phyloP scores from a whole-genome alignment of 2,113 vertebrate species.

The Bufo gargarizans region DNA sequence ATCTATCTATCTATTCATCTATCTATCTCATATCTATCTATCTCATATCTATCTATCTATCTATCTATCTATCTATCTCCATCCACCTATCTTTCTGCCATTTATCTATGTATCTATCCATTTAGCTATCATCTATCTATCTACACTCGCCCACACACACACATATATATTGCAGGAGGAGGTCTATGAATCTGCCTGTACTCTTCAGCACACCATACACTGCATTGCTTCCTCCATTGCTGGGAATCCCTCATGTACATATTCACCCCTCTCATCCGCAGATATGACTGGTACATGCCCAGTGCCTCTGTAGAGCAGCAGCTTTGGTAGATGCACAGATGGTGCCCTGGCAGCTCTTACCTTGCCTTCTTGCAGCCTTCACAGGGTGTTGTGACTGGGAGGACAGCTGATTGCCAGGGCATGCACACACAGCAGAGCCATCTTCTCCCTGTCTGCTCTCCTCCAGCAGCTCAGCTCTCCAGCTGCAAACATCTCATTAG shows the following conservation, averaged over 20 bases:
- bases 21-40: too few species aligned
- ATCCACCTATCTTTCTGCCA: too few species aligned
- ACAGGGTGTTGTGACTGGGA: slow-evolving; percentile 66
- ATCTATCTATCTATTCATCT: too few species aligned
- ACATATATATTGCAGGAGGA: too few species aligned
- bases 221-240: neutral
- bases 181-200: neutral
- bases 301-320: neutral
- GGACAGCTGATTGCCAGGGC: slow-evolving; percentile 71
- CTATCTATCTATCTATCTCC: too few species aligned
- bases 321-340: neutral
- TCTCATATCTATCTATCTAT: too few species aligned
- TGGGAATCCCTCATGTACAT: neutral
- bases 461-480: slow-evolving; percentile 75
- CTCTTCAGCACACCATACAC: neutral
- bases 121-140: too few species aligned
- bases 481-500: slow-evolving; percentile 88
- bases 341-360: slow-evolving; percentile 66
- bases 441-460: slow-evolving; percentile 74
- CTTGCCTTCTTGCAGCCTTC: slow-evolving; percentile 69
- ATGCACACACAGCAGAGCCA: slow-evolving; percentile 69
- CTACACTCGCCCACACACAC: too few species aligned
- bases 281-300: neutral
- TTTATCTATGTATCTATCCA: too few species aligned
- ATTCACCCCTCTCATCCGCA: neutral